phyloP scores from a whole-genome alignment of 2,113 vertebrate species.

The Onychostruthus taczanowskii region DNA sequence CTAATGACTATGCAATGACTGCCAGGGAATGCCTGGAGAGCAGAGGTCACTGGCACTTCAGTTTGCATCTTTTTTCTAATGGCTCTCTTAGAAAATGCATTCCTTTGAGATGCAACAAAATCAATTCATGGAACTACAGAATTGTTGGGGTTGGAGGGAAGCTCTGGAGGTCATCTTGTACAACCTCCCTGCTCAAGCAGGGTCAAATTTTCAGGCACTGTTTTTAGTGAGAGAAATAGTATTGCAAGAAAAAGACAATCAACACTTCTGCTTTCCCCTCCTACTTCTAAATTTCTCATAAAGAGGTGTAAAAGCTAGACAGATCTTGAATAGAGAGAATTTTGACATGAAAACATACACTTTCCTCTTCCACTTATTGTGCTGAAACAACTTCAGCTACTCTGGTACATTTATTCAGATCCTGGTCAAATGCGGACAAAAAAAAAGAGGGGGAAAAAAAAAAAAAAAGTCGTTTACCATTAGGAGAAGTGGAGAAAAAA shows the following conservation, averaged over 20 bases:
- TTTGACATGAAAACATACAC: not conserved
- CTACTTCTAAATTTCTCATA: not conserved
- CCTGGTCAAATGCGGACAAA: accelerated
- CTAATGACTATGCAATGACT: not conserved
- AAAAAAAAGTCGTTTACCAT: not conserved
- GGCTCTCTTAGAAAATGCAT: not conserved
- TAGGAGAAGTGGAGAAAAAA: not conserved
- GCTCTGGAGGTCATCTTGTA: not conserved
- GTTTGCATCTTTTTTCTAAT: not conserved
- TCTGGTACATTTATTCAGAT: not conserved
- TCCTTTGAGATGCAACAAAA: not conserved
- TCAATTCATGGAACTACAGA: not conserved
- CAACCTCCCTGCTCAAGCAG: not conserved
- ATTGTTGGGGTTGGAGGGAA: not conserved
- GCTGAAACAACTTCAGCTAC: not conserved
- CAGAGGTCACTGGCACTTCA: not conserved
- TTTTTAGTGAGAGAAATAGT: not conserved
- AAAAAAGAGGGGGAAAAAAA: not conserved
- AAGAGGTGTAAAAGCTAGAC: not conserved
- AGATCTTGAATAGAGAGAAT: not conserved
- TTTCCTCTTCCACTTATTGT: not conserved
- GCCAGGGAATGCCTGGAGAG: not conserved
- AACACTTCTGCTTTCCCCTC: not conserved
- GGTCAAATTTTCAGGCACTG: not conserved
- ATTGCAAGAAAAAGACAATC: not conserved